These are phyloP conservation scores for Paguma larvata DNA, from an alignment of 2,797 vertebrate species.

Conservation along the genomic window DNA sequence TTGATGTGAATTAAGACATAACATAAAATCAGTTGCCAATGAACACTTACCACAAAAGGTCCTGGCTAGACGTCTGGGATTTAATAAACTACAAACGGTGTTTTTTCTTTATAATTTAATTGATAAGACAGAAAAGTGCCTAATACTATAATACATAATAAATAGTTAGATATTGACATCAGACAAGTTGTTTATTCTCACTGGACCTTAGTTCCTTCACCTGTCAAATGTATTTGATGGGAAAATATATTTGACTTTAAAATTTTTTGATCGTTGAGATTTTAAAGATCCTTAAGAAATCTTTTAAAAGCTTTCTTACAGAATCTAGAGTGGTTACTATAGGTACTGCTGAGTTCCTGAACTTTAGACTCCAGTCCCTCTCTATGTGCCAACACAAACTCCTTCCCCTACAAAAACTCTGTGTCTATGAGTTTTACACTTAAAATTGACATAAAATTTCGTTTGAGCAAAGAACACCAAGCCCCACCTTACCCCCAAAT, in stretches of 20 bases:
- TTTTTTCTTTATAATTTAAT: neutral
- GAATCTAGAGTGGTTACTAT: neutral
- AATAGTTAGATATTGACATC: neutral
- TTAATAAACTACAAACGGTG: constrained; percentile 15
- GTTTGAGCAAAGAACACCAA: neutral
- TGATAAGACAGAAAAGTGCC: neutral
- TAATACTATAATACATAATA: neutral
- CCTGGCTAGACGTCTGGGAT: neutral
- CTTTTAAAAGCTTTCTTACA: neutral
- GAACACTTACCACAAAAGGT: neutral
- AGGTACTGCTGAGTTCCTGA: neutral
- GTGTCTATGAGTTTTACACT: neutral
- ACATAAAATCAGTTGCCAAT: neutral
- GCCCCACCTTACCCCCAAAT: neutral
- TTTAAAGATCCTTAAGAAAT: neutral
- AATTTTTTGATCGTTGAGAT: neutral
- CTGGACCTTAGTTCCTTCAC: neutral
- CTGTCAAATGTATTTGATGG: neutral
- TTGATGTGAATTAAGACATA: neutral
- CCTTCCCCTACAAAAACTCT: neutral
- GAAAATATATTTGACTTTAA: neutral
- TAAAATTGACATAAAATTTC: neutral
- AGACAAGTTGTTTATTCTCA: neutral
- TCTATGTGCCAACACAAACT: neutral
- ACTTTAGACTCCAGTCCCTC: neutral